Evolutionary conservation across 2,113 vertebrate genomes (phyloP), one percentile per base, ranked within the genome.

Genomic region (Corythaixoides concolor): DNA sequence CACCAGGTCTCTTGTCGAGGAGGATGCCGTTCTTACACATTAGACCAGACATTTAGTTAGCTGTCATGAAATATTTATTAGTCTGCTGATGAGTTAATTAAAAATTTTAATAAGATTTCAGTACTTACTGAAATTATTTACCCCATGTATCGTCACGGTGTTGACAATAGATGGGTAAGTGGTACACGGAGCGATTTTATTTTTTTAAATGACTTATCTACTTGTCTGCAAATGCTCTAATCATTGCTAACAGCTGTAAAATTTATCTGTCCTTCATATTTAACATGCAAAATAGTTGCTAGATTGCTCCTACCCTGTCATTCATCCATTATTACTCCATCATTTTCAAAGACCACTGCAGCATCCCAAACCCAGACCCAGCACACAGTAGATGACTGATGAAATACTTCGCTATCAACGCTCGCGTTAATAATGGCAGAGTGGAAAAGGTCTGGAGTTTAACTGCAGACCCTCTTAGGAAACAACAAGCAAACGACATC

Each of bases 41-140:
- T 7, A 15, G 32, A 88, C 68, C 43, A 73, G 85, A 28, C 33
- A 9, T 24, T 47, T 32, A 35, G 30, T 32, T 53, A 67, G 75
- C 87, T 91, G 88, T 58, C 73, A 53, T 64, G 75, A 93, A 89
- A 77, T 87, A 95, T 91, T 91, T 93, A 90, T 84, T 56, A 94
- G 67, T 33, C 70, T 67, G 49, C 64, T 84, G 81, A 95, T 84
- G 81, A 89, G 81, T 95, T 93, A 84, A 74, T 93, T 93, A 83
- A 59, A 69, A 62, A 49, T 69, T 87, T 80, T 86, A 91, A 87
- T 74, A 87, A 87, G 73, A 83, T 94, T 70, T 93, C 66, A 11
- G 70, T 60, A 66, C 55, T 75, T 74, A 72, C 43, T 60, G 69
- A 32, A 85, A 89, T 93, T 60, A 73, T 91, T 93, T 93, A 86